A percentile compares a stretch with the other conserved stretches of the same genome.
Evolutionary conservation across 2,797 vertebrate genomes (phyloP).

Genomic region (Oreochromis mossambicus): DNA sequence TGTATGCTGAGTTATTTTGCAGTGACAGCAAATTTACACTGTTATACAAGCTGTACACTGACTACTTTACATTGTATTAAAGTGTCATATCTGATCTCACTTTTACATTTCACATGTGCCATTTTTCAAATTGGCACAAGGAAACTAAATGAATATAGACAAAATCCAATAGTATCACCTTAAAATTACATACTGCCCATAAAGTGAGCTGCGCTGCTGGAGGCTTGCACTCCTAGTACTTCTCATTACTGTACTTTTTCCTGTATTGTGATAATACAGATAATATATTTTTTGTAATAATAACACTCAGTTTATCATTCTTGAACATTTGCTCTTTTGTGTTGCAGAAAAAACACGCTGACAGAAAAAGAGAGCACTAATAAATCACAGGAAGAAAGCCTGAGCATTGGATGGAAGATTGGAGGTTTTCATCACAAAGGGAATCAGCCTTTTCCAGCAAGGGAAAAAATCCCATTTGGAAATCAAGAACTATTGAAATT

Average conservation of each 20-base stretch:
- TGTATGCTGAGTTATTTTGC: neutral
- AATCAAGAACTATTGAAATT: constrained; percentile 46
- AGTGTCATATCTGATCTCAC: neutral
- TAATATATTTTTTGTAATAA: neutral
- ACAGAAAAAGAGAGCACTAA: neutral
- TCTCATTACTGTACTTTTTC: neutral
- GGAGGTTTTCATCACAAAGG: constrained; percentile 20
- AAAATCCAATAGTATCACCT: neutral
- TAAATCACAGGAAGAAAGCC: constrained; percentile 14
- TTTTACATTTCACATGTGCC: neutral
- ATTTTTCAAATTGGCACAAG: neutral
- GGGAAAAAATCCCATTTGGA: constrained; percentile 13
- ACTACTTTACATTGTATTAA: neutral
- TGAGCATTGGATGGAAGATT: neutral
- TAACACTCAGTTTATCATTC: neutral
- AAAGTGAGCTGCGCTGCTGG: neutral
- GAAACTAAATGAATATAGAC: neutral
- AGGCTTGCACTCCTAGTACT: neutral
- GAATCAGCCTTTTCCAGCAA: neutral
- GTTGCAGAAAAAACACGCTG: constrained; percentile 18
- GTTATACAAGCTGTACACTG: neutral
- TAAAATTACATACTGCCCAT: neutral
- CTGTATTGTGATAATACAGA: neutral
- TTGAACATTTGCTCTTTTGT: neutral
- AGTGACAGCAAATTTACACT: neutral